Base-by-base conservation (phyloP, 2,888 invertebrate species). In the Oscheius sp. region DNA sequence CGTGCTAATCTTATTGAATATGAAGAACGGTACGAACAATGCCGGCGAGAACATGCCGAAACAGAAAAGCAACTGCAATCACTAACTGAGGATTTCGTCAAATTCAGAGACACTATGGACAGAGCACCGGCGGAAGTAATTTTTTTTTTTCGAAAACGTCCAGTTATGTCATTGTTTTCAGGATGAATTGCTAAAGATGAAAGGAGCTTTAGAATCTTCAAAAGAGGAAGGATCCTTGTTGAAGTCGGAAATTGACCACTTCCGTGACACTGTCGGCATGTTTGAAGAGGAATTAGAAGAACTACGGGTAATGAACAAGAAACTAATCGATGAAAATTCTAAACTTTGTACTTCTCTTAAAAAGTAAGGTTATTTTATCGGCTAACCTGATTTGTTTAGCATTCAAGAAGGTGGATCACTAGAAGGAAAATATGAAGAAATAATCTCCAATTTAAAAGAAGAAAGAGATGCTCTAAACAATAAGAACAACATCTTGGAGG, bases 1-100 rank as follows among this genome's bases (percentile, higher is more conserved):
- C 82, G 82, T 46, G 81, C 85, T 41, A 82, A 79, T 53, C 72
- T 86, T 25, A 82, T 84, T 9, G 85, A 86, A 68, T 86, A 85
- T 55, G 85, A 86, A 69, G 84, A 84, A 73, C 72, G 83, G 45
- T 86, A 86, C 56, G 86, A 86, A 63, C 16, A 78, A 52, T 85
- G 85, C 69, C 84, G 82, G 27, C 61, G 76, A 7, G 86, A 85
- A 29, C 81, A 85, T 52, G 43, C 70, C 18, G 81, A 84, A 56
- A 84, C 85, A 13, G 81, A 78, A 12, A 59, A n/a, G 1, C 79
- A 83, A 25, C 68, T 85, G 59, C 80, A 82, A 58, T 73, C 69
- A 55, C 66, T 86, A 25, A 73, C 72, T 5, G 59, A 29, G 2
- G 84, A 85, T 56, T 85, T 85, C 53, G 81, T 76, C 35, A 64